Evolutionary conservation across 1,140 invertebrate genomes (phyloP).

Genomic region (Tetramorium simillimum): DNA sequence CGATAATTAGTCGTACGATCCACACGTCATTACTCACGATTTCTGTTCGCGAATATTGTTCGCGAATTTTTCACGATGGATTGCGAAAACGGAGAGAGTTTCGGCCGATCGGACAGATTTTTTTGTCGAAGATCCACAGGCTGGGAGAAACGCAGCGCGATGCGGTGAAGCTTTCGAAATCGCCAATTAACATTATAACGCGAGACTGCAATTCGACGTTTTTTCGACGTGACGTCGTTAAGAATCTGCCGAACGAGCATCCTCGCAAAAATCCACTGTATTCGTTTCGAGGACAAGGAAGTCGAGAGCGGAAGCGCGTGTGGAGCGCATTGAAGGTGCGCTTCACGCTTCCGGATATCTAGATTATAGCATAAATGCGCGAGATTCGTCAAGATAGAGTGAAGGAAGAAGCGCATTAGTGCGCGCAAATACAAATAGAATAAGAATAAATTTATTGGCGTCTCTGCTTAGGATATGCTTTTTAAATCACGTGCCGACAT

Average conservation of each 20-base stretch:
- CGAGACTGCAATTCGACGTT: background rate
- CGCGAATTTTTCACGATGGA: background rate
- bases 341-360: constrained; percentile 45
- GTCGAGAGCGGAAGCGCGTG: constrained; percentile 33
- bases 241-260: background rate
- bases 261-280: background rate
- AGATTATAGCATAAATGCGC: constrained; percentile 30
- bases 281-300: constrained; percentile 15
- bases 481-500: constrained; percentile 19
- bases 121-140: background rate
- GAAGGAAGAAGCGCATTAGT: background rate
- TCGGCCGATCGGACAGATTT: background rate
- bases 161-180: constrained; percentile 15
- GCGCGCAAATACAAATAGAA: background rate
- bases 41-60: background rate
- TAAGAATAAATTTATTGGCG: background rate
- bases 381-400: constrained; percentile 30
- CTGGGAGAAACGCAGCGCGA: background rate
- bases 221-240: background rate
- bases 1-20: constrained; percentile 31
- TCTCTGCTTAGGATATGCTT: background rate
- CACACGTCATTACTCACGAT: constrained; percentile 48
- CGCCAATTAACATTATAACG: background rate
- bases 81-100: constrained; percentile 23
- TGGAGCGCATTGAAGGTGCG: background rate